These are phyloP conservation scores for Brachirus orientalis DNA, from an alignment of 2,113 vertebrate species.

Conservation along the genomic window DNA sequence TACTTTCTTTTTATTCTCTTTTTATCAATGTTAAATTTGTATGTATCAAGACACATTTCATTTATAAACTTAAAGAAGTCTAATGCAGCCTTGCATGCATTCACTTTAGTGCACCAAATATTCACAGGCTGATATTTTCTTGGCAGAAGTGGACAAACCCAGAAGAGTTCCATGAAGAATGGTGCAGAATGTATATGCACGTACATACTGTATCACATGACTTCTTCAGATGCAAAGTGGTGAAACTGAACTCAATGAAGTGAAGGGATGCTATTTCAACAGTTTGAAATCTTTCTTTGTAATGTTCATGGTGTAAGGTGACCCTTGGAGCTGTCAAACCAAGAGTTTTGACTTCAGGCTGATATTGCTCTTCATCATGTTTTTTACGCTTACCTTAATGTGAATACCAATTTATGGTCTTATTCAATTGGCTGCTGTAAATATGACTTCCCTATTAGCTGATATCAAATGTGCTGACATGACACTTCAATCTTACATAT, in stretches of 20 bases:
- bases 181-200: constrained; percentile 5
- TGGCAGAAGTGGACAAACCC: background rate
- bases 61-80: too few species aligned
- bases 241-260: background rate
- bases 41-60: too few species aligned
- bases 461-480: constrained; percentile 11
- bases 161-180: constrained; percentile 10
- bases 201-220: background rate
- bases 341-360: constrained; percentile 19
- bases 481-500: too few species aligned
- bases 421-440: constrained; percentile 5
- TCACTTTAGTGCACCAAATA: too few species aligned
- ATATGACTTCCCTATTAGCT: constrained; percentile 5
- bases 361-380: background rate
- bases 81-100: too few species aligned
- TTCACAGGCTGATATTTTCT: background rate
- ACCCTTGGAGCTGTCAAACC: constrained; percentile 17
- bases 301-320: background rate
- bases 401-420: background rate
- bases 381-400: constrained; percentile 5
- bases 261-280: background rate
- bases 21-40: too few species aligned
- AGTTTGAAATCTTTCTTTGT: background rate
- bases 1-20: too few species aligned
- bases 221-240: constrained; percentile 11